phyloP scores from a whole-genome alignment of 1,140 invertebrate species.

The Macrotrachela quadricornifera region DNA sequence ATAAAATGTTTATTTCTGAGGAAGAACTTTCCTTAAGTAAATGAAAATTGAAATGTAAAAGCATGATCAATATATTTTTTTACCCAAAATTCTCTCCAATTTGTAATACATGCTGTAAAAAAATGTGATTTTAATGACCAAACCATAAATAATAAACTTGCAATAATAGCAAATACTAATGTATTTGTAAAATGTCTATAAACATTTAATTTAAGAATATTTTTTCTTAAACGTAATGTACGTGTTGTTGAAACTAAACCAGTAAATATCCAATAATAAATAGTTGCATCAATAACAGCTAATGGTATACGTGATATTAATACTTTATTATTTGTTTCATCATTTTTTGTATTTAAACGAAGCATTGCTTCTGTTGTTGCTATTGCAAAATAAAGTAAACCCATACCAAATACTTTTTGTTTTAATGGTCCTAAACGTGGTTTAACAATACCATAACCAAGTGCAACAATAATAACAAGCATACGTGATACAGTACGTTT shows the following conservation, averaged over 20 bases:
- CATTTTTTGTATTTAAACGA: constrained; percentile 42
- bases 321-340: constrained; percentile 41
- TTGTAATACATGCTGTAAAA: constrained; percentile 16
- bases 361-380: constrained; percentile 60
- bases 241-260: constrained; percentile 67
- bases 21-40: too few species aligned
- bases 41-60: too few species aligned
- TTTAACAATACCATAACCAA: constrained; percentile 83
- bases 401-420: constrained; percentile 59
- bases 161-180: constrained; percentile 61
- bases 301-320: constrained; percentile 50
- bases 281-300: constrained; percentile 43
- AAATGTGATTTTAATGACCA: constrained; percentile 62
- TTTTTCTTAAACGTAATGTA: constrained; percentile 51
- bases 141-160: constrained; percentile 69
- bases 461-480: constrained; percentile 71
- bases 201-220: constrained; percentile 58
- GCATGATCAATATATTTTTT: too few species aligned
- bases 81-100: too few species aligned
- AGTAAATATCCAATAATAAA: constrained; percentile 44
- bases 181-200: constrained; percentile 82
- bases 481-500: constrained; percentile 71
- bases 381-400: constrained; percentile 54
- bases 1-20: too few species aligned
- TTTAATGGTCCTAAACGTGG: constrained; percentile 61